Evolutionary conservation across 2,888 invertebrate genomes (phyloP), one percentile per base, ranked within the genome.

Genomic region (Serrognathus titanus): DNA sequence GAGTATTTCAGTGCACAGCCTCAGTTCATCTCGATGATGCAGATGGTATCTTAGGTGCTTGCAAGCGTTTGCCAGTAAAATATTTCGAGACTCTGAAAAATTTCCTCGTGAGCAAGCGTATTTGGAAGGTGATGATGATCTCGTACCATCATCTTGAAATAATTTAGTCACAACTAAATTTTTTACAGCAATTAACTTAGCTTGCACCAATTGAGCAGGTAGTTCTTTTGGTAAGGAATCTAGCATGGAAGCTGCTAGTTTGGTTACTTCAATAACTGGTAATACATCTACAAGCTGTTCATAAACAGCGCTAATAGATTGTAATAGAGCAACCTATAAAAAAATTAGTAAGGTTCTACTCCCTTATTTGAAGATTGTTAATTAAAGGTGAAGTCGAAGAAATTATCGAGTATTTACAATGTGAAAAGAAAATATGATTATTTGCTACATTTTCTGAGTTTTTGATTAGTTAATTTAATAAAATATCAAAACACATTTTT

Each of bases 41-140:
- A 96, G 79, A 72, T 96, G 94, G 16, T 88, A 85, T 35, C 92
- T 85, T 39, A 97, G 77, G 69, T 96, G 94, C 63, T 89, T 87
- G 72, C 94, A 93, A 35, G 92, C 89, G 1, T 92, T 89, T 0
- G 88, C 86, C 16, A 97, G 79, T 4, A 97, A 82, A 54, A 92
- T 85, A 69, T 88, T 89, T 55, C 96, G 85, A 1, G 94, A 92
- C 76, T 94, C 95, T 91, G 76, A 36, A 76, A 75, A 10, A 52
- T 7, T 31, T 31, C 24, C 6, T 31, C 6, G 24, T 31, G 6
- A 31, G 6, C 24, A 31, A 31, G 12, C 12, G 9, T 24, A 37
- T 12, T 20, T 3, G 10, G n/a, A 6, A 20, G 47, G 10, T 11
- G 10, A 46, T 20, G 36, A n/a, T 48, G 16, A 51, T 20, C 40